Evolutionary conservation across 2,888 invertebrate genomes (phyloP).

Genomic region (Synergus umbraculus): DNA sequence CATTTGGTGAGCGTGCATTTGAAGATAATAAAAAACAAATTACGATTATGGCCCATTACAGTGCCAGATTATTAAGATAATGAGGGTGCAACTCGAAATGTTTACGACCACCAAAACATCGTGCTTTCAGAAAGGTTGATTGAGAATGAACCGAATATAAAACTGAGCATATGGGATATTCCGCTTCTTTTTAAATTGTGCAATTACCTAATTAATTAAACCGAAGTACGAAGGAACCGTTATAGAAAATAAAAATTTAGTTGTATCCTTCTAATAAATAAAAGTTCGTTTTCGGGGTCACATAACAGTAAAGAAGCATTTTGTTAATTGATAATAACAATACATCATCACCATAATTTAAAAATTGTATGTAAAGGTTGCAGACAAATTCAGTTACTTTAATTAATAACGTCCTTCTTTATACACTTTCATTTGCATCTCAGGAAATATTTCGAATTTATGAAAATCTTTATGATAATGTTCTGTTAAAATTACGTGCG

Average conservation of each 20-base stretch:
- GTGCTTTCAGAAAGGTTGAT: background rate
- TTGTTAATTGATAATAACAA: background rate
- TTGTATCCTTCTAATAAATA: too few species aligned
- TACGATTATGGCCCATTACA: background rate
- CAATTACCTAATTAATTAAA: background rate
- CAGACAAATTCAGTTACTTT: background rate
- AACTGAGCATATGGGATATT: background rate
- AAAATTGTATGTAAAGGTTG: background rate
- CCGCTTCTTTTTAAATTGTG: background rate
- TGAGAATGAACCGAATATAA: background rate
- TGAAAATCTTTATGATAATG: background rate
- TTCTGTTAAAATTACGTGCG: background rate
- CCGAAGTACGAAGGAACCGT: background rate
- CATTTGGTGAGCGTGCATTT: background rate
- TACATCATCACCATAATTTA: background rate
- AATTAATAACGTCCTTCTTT: background rate
- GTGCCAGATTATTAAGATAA: background rate
- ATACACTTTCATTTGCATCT: background rate
- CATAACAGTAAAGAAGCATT: too few species aligned
- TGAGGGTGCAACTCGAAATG: background rate
- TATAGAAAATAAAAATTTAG: background rate
- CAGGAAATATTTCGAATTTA: background rate
- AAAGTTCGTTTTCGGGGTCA: too few species aligned
- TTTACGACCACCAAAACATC: background rate
- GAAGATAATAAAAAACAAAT: slow-evolving; percentile 1